Evolutionary conservation across 2,113 vertebrate species (phyloP), one percentile per base, ranked within the genome.

Genomic region (Sinocyclocheilus maitianheensis): DNA sequence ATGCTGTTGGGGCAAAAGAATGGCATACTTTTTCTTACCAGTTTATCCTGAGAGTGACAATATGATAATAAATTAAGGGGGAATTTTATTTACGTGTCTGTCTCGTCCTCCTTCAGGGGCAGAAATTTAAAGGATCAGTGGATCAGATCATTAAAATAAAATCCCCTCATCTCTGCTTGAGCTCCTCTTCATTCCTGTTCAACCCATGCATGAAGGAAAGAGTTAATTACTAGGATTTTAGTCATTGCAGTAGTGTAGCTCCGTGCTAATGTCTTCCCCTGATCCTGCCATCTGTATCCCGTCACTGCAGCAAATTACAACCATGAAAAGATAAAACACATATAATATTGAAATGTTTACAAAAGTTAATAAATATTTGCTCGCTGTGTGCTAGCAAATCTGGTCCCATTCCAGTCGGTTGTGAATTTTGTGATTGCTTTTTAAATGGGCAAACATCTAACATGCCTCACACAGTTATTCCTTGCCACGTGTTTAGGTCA

Each of bases 131-230:
- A 93, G 94, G 93, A 94, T 95, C 95, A 95, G 88, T 95, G 94
- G 93, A 94, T 95, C 94, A 94, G 89, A 94, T 95, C 94, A 95
- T 95, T 95, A 94, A 94, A 94, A 93, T 90, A 91, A 91, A 94
- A 88, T 87, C 88, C 92, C 82, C 86, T 90, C 90, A 86, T 84
- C 89, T 78, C 84, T 87, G 86, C 87, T 81, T 81, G 63, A 65
- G 84, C 40, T 85, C 26, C 30, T 90, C 91, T 85, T 84, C 89
- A 55, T 85, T 65, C 80, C 82, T 82, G 82, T 55, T 26, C 83
- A 67, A 20, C 43, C 90, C 91, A 88, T 90, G 94, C 93, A 86
- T 94, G 94, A 94, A 94, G 91, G 91, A 90, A 94, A 91, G 91
- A 94, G 93, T 94, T 95, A 94, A 95, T 94, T 95, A 93, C 91